phyloP scores from a whole-genome alignment of 2,797 vertebrate genomes.

The Rhinophrynus dorsalis region DNA sequence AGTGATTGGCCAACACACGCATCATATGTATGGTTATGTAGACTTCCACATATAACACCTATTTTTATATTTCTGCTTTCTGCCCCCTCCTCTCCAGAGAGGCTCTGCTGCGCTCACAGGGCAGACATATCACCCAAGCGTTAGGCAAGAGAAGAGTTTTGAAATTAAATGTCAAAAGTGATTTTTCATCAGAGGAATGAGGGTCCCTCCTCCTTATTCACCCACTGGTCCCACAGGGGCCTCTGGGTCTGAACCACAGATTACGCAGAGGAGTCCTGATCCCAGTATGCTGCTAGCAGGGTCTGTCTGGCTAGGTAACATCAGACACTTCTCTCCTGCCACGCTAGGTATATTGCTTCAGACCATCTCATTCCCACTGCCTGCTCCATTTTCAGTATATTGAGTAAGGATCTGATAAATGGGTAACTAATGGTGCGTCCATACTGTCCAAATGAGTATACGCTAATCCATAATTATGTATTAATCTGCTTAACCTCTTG shows the following conservation, averaged over 20 bases:
- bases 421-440: constrained; percentile 3
- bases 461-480: constrained; percentile 1
- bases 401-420: background rate
- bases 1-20: too few relatives aligned
- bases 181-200: constrained; percentile 40
- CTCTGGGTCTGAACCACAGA: background rate
- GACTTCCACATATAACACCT: background rate
- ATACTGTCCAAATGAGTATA: background rate
- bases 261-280: background rate
- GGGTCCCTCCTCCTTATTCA: constrained; percentile 1
- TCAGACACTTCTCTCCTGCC: background rate
- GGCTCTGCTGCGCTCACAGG: constrained; percentile 9
- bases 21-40: background rate
- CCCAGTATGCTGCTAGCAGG: background rate
- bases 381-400: background rate
- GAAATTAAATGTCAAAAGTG: constrained; percentile 51
- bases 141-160: constrained; percentile 40
- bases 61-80: background rate
- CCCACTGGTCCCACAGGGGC: constrained; percentile 17
- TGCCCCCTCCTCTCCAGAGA: constrained; percentile 20
- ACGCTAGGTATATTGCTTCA: background rate
- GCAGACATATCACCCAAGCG: constrained; percentile 37
- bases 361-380: background rate
- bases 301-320: background rate
- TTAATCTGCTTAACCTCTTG: too few relatives aligned